phyloP scores from a whole-genome alignment of 2,888 invertebrate species.

The Eustalomyia histrio region DNA sequence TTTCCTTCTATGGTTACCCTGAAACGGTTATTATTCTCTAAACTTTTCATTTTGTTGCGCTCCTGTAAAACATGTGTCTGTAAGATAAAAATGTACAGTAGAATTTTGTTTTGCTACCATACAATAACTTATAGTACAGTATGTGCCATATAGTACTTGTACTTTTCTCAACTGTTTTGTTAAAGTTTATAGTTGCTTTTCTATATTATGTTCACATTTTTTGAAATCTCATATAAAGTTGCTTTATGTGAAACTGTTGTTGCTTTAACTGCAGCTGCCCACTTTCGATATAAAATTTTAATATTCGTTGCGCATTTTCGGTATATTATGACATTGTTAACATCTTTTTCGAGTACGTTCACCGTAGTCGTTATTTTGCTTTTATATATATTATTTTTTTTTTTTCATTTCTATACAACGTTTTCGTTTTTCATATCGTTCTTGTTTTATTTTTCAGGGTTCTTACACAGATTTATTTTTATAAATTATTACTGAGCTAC shows the following conservation, averaged over 20 bases:
- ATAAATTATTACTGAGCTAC: conserved; percentile 32
- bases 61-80: no score
- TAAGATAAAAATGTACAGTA: no score
- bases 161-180: conserved; percentile 12
- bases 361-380: neutral
- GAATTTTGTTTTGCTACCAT: no score
- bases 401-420: conserved; percentile 2
- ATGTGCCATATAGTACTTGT: conserved; percentile 17
- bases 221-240: neutral
- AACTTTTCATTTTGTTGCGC: no score
- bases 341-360: conserved; percentile 16
- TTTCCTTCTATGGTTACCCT: no score
- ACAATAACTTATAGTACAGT: neutral
- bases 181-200: conserved; percentile 26
- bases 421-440: neutral
- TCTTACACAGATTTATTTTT: conserved; percentile 18
- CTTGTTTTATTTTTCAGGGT: neutral
- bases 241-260: neutral
- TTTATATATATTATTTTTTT: neutral
- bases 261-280: conserved; percentile 1
- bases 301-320: conserved; percentile 53
- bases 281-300: conserved; percentile 42
- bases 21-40: no score
- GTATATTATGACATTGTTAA: conserved; percentile 46
- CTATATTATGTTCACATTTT: neutral